A percentile compares a stretch with the other conserved stretches of the same genome.
These are phyloP conservation scores for Tragelaphus scriptus DNA, from an alignment of 2,113 vertebrate species.

Conservation along the genomic window DNA sequence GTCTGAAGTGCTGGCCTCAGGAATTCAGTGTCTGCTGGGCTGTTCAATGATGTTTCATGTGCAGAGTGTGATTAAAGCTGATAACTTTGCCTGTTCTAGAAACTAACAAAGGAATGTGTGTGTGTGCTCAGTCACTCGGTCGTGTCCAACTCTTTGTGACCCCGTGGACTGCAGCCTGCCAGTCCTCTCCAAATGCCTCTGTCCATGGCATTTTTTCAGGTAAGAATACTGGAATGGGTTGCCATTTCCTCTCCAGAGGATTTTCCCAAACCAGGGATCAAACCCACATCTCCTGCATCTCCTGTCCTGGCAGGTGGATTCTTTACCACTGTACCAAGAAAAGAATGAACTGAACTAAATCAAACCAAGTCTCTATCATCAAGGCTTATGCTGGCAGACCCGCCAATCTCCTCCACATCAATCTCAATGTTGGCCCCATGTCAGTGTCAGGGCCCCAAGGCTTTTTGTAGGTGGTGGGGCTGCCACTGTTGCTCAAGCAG, in stretches of 20 bases:
- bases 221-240: neutral
- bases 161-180: neutral
- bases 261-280: neutral
- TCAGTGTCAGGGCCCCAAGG: neutral
- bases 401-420: neutral
- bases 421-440: neutral
- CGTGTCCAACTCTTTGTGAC: neutral
- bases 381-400: neutral
- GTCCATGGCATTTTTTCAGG: neutral
- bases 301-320: neutral
- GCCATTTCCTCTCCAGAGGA: neutral
- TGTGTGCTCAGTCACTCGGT: neutral
- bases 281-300: neutral
- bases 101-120: neutral
- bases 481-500: neutral
- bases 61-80: neutral
- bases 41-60: neutral
- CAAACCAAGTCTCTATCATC: no score
- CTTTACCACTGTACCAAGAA: neutral
- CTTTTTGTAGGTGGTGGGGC: neutral
- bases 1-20: neutral
- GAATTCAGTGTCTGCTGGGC: neutral
- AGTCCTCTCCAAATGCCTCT: no score
- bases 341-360: neutral
- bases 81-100: neutral